These are phyloP conservation scores for Neria commutata DNA, from an alignment of 2,888 invertebrate genomes.

Conservation along the genomic window DNA sequence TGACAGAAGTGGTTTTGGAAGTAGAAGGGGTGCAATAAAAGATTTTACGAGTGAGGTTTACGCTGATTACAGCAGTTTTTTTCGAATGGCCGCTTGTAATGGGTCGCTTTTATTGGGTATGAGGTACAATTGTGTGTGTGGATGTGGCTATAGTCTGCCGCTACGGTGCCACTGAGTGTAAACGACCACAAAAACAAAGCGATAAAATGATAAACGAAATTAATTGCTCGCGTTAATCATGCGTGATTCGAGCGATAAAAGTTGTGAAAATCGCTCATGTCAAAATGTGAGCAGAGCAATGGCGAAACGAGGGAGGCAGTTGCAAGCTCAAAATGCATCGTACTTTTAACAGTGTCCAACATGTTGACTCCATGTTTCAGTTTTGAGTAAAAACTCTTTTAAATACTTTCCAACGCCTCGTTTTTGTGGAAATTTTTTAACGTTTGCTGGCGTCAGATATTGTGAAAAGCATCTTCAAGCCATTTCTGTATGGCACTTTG, in stretches of 20 bases:
- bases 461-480: no score
- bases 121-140: not conserved
- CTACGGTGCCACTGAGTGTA: not conserved
- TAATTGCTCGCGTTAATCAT: slow-evolving; percentile 4
- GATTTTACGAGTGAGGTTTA: not conserved
- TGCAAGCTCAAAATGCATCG: no score
- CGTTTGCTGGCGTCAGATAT: no score
- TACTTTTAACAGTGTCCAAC: no score
- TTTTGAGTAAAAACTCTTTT: no score
- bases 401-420: no score
- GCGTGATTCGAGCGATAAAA: not conserved
- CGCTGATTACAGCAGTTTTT: not conserved
- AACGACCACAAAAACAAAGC: slow-evolving; percentile 1
- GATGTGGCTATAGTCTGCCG: not conserved
- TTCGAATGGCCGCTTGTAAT: not conserved
- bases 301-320: no score
- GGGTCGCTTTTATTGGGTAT: not conserved
- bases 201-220: not conserved
- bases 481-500: no score
- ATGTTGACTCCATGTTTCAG: no score
- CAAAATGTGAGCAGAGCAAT: no score
- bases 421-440: no score
- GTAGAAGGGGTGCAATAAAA: not conserved
- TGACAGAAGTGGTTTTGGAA: not conserved
- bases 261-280: no score